Evolutionary conservation across 1,140 invertebrate species (phyloP).

Genomic region (Ceratina calcarata): DNA sequence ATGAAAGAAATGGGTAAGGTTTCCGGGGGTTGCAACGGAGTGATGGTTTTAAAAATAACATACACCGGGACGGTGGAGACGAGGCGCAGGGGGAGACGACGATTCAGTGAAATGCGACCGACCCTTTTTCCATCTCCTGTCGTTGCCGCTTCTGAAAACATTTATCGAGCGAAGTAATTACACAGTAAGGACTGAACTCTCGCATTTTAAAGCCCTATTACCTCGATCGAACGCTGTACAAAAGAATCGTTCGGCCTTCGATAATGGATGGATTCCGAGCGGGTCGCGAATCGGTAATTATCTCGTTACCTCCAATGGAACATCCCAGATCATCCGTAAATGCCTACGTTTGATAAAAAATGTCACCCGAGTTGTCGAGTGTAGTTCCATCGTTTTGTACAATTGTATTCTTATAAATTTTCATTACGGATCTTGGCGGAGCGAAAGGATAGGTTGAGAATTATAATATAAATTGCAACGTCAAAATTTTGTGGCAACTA

Average conservation of each 20-base stretch:
- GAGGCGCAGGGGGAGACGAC: background rate
- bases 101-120: slow-evolving; percentile 20
- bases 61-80: background rate
- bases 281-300: slow-evolving; percentile 27
- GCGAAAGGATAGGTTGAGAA: too few species aligned
- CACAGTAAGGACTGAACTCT: slow-evolving; percentile 10
- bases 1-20: background rate
- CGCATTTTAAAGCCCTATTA: slow-evolving; percentile 42
- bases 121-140: slow-evolving; percentile 18
- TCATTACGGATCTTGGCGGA: too few species aligned
- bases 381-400: background rate
- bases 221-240: slow-evolving; percentile 11
- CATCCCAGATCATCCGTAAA: background rate
- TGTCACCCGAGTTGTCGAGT: background rate
- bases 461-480: too few species aligned
- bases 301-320: slow-evolving; percentile 32
- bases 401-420: too few species aligned
- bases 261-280: slow-evolving; percentile 32
- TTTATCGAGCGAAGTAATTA: slow-evolving; percentile 54
- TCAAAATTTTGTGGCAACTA: too few species aligned
- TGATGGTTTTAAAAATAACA: slow-evolving; percentile 23
- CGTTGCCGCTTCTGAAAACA: slow-evolving; percentile 44
- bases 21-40: slow-evolving; percentile 7
- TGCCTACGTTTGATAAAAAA: background rate
- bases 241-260: slow-evolving; percentile 30